Percentiles rank a stretch among this genome's conserved stretches.
Evolutionary conservation across 2,888 invertebrate genomes (phyloP).

Genomic region (Papilio elwesi): DNA sequence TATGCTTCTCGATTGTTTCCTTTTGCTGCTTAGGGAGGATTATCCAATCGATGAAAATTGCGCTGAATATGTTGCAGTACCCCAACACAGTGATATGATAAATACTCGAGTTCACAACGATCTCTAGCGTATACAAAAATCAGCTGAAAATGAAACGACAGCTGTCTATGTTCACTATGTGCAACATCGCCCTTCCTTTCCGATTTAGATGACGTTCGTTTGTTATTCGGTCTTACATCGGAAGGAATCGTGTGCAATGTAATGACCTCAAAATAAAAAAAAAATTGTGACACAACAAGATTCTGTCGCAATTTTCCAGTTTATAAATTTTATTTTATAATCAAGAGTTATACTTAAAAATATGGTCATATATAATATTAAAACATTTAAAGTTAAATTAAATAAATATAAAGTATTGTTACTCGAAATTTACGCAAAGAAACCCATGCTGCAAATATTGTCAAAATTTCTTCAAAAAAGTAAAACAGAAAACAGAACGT

Average conservation of each 20-base stretch:
- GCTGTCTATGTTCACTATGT: slow-evolving; percentile 75
- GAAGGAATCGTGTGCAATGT: slow-evolving; percentile 62
- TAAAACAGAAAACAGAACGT: too few species aligned
- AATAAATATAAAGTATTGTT: too few species aligned
- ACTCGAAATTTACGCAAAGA: too few species aligned
- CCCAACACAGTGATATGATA: slow-evolving; percentile 22
- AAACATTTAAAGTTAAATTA: too few species aligned
- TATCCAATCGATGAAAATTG: slow-evolving; percentile 19
- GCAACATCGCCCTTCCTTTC: slow-evolving; percentile 66
- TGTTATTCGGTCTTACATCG: slow-evolving; percentile 67
- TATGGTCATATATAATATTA: too few species aligned
- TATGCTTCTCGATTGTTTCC: slow-evolving; percentile 49
- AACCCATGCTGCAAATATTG: too few species aligned
- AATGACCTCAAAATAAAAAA: slow-evolving; percentile 68
- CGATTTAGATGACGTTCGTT: slow-evolving; percentile 72
- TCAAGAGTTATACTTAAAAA: not conserved
- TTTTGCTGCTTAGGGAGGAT: slow-evolving; percentile 41
- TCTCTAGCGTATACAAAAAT: slow-evolving; percentile 81
- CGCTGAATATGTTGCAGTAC: slow-evolving; percentile 16
- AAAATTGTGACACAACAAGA: slow-evolving; percentile 42
- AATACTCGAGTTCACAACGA: slow-evolving; percentile 18
- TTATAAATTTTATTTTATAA: not conserved
- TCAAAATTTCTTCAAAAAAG: too few species aligned
- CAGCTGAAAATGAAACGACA: slow-evolving; percentile 84
- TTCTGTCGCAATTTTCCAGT: not conserved